phyloP scores from a whole-genome alignment of 2,113 vertebrate species.

The Neolamprologus falcicula region DNA sequence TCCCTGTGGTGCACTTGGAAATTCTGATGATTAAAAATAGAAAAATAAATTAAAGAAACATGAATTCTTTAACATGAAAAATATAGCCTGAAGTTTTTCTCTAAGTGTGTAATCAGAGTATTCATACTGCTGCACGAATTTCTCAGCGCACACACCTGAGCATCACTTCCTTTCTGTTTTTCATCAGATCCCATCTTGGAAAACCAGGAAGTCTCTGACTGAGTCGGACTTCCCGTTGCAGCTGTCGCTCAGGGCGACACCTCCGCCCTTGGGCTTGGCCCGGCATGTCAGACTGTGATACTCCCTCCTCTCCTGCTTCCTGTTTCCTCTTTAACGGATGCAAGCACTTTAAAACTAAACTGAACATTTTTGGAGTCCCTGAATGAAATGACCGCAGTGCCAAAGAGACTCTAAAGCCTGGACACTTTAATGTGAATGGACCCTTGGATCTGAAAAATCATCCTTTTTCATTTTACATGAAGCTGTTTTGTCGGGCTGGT shows the following conservation, averaged over 20 bases:
- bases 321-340: neutral
- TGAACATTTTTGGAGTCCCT: neutral
- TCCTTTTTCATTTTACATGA: neutral
- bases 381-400: slow-evolving; percentile 8
- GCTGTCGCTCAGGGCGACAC: neutral
- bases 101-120: neutral
- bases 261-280: neutral
- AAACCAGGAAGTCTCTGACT: slow-evolving; percentile 83
- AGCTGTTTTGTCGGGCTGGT: neutral
- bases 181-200: slow-evolving; percentile 89
- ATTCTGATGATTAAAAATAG: neutral
- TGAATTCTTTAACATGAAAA: neutral
- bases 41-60: neutral
- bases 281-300: neutral
- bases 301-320: neutral
- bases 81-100: neutral
- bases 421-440: neutral
- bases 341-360: neutral
- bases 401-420: slow-evolving; percentile 3
- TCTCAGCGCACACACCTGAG: neutral
- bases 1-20: neutral
- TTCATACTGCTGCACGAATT: neutral
- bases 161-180: neutral
- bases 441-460: neutral
- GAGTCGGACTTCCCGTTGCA: neutral